Conservation (phyloP, 2,113 vertebrate species). For the Machaerirhynchus nigripectus region DNA sequence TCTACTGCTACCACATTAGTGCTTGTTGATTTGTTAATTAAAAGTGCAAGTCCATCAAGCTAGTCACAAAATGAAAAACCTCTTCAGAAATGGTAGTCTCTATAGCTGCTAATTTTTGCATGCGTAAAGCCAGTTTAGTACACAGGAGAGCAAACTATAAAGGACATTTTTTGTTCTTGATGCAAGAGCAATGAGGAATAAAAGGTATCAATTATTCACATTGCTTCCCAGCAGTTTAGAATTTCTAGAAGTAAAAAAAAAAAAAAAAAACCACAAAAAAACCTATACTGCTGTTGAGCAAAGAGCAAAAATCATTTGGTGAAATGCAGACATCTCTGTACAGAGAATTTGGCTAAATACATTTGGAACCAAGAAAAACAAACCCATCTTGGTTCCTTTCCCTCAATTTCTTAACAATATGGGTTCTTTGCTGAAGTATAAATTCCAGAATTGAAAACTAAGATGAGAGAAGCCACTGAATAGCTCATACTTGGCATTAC, state of each 20-base stretch:
- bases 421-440: not conserved
- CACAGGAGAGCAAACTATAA: conserved; percentile 46
- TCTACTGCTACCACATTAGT: not conserved
- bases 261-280: not conserved
- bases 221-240: conserved; percentile 55
- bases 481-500: not conserved
- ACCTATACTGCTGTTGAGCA: not conserved
- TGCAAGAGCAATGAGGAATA: conserved; percentile 65
- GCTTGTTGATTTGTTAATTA: conserved; percentile 49
- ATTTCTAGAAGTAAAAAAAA: not conserved
- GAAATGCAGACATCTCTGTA: not conserved
- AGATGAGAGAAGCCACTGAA: not conserved
- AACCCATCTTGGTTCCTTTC: not conserved
- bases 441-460: not conserved
- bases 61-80: not conserved
- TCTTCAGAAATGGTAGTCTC: conserved; percentile 6
- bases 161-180: conserved; percentile 62
- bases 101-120: conserved; percentile 39
- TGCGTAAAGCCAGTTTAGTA: conserved; percentile 30
- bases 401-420: not conserved
- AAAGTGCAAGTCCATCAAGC: conserved; percentile 51
- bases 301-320: not conserved
- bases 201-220: conserved; percentile 72
- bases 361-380: not conserved
- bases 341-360: not conserved